Base-by-base conservation (phyloP, 2,113 vertebrate genomes). In the Coturnix japonica region DNA sequence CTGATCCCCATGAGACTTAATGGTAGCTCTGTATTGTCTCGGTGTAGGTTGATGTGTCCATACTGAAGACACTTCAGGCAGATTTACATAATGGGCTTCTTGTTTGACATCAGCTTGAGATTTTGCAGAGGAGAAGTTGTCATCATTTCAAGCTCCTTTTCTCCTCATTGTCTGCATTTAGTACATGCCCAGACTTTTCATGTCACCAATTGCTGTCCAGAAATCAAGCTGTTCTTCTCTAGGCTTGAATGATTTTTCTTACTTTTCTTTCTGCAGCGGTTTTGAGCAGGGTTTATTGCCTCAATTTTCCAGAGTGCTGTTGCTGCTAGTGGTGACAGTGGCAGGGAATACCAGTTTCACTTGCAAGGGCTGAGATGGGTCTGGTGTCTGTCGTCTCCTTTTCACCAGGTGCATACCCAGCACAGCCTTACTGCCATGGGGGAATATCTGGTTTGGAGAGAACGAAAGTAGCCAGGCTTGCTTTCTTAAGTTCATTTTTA, bases 141-240 rank as follows among this genome's bases (percentile, higher is more conserved):
- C 7, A 57, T 54, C 21, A 7, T 76, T 90, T 83, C 65, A 73
- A 83, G 76, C 66, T 66, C 39, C 16, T 94, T 89, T 85, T 25
- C 35, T 84, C 2, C 13, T 76, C 4, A 3, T n/a, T 87, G 76
- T 70, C 35, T 28, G 65, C 61, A 30, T 17, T 85, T 79, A 54
- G 9, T 77, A 46, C 46, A 26, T 81, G 64, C 8, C 3, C 53
- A 19, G 0, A 33, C 22, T 54, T 78, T 43, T 70, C 22, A 14
- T 54, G 4, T 33, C 7, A 25, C 35, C 31, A 2, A 49, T 86
- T 65, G 25, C 17, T 65, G 20, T 44, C 56, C 73, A 22, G 65
- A 86, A 90, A 59, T 56, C 7, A 25, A 49, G 41, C 41, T 51
- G n/a, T 7, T 89, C 7, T 65, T 84, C n/a, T 82, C 11, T 57